Conservation (phyloP, 2,888 invertebrate genomes). For the Macrophya annulata region DNA sequence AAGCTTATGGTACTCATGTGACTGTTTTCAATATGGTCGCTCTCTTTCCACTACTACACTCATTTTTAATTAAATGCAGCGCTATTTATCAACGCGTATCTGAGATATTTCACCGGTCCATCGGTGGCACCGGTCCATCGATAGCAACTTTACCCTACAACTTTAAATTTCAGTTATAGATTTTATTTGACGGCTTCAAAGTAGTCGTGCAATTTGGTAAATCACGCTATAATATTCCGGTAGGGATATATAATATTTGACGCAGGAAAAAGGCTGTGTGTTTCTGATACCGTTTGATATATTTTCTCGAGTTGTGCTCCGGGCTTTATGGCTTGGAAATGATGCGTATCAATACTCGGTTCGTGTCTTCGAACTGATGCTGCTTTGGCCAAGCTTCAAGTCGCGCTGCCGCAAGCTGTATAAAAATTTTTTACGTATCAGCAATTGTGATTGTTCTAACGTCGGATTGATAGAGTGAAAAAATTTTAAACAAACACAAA, state of each 20-base stretch:
- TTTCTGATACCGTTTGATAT: constrained; percentile 60
- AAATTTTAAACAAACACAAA: not conserved
- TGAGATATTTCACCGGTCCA: too few species aligned
- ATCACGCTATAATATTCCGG: constrained; percentile 11
- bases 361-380: constrained; percentile 7
- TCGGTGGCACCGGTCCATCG: too few species aligned
- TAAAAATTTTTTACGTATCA: not conserved
- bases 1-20: too few species aligned
- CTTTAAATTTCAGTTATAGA: constrained; percentile 1
- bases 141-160: too few species aligned
- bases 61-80: too few species aligned
- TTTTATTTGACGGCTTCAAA: not conserved
- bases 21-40: too few species aligned
- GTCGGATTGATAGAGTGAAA: not conserved
- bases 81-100: too few species aligned
- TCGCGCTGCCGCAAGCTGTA: constrained; percentile 7
- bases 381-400: not conserved
- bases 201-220: not conserved
- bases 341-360: constrained; percentile 38
- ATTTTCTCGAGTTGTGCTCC: constrained; percentile 58
- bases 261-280: constrained; percentile 54
- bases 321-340: constrained; percentile 53
- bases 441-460: not conserved
- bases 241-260: constrained; percentile 46
- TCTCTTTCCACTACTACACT: too few species aligned